Evolutionary conservation across 2,797 vertebrate species (phyloP).

Genomic region (Hypotaenidia philippensis): DNA sequence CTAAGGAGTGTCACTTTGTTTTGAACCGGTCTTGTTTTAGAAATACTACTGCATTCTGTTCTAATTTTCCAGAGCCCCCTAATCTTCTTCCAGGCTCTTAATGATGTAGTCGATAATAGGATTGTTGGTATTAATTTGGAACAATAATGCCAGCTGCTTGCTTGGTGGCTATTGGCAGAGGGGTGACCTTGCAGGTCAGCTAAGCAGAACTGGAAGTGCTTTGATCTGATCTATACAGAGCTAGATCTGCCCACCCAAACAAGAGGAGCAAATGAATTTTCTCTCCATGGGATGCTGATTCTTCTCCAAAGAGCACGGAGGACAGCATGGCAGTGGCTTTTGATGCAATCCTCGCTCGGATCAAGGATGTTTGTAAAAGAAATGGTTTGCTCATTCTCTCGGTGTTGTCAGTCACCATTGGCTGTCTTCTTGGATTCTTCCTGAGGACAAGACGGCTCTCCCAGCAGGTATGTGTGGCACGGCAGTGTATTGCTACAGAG

Average conservation of each 20-base stretch:
- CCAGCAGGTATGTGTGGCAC: slow-evolving; percentile 88
- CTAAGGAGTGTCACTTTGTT: slow-evolving; percentile 28
- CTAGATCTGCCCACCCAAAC: slow-evolving; percentile 29
- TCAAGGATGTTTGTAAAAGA: slow-evolving; percentile 93
- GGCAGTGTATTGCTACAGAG: background rate
- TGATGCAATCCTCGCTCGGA: slow-evolving; percentile 87
- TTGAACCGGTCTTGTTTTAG: slow-evolving; percentile 61
- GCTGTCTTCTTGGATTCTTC: slow-evolving; percentile 96
- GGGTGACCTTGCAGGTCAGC: slow-evolving; percentile 71
- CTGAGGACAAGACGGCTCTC: slow-evolving; percentile 93
- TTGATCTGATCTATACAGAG: slow-evolving; percentile 76
- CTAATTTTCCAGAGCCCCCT: slow-evolving; percentile 93
- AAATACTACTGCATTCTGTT: slow-evolving; percentile 78
- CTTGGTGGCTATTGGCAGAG: slow-evolving; percentile 73
- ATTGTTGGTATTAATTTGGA: slow-evolving; percentile 82
- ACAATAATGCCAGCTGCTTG: slow-evolving; percentile 79
- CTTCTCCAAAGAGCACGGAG: slow-evolving; percentile 48
- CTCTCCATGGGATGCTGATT: slow-evolving; percentile 84
- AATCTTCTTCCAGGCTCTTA: slow-evolving; percentile 92
- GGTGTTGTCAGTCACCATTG: slow-evolving; percentile 93
- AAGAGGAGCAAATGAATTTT: slow-evolving; percentile 11
- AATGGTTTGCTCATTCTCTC: slow-evolving; percentile 97
- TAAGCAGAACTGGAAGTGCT: slow-evolving; percentile 71
- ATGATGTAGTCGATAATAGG: slow-evolving; percentile 85
- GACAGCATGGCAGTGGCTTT: slow-evolving; percentile 88